A percentile compares a stretch with the other conserved stretches of the same genome.
These are phyloP conservation scores for Hydraecia micacea DNA, from an alignment of 2,888 invertebrate genomes.

Conservation along the genomic window DNA sequence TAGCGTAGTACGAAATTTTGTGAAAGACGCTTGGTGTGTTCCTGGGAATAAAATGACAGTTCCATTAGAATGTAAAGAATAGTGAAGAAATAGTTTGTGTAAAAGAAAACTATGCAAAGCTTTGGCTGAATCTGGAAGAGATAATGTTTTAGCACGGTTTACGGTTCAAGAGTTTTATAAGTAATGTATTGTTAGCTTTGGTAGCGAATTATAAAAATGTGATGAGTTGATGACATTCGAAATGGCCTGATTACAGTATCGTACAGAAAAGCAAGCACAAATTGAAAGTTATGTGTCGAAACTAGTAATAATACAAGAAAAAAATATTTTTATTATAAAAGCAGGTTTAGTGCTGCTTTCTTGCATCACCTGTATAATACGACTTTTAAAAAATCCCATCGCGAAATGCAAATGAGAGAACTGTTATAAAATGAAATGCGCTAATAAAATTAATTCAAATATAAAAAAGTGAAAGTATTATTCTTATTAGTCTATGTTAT, in stretches of 20 bases:
- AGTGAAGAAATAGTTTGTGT: constrained; percentile 5
- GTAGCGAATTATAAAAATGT: neutral
- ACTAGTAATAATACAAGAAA: neutral
- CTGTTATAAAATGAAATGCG: constrained; percentile 11
- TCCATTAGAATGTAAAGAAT: no score
- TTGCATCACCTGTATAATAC: constrained; percentile 7
- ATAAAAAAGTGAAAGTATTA: constrained; percentile 45
- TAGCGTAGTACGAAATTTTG: neutral
- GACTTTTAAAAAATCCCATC: constrained; percentile 2
- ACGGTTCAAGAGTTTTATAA: constrained; percentile 11
- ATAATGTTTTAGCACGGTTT: constrained; percentile 10
- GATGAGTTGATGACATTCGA: neutral
- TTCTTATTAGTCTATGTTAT: constrained; percentile 47
- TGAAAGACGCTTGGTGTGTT: neutral
- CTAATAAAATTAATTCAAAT: constrained; percentile 5
- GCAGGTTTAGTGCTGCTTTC: neutral
- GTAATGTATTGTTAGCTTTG: neutral
- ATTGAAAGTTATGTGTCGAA: neutral
- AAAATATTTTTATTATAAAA: neutral
- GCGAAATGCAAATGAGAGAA: constrained; percentile 24
- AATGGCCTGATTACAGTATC: neutral
- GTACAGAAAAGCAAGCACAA: neutral
- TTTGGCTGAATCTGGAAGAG: constrained; percentile 1
- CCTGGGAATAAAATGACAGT: neutral
- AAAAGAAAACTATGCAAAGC: constrained; percentile 6